phyloP scores from a whole-genome alignment of 2,888 invertebrate genomes.

The Luperina testacea region DNA sequence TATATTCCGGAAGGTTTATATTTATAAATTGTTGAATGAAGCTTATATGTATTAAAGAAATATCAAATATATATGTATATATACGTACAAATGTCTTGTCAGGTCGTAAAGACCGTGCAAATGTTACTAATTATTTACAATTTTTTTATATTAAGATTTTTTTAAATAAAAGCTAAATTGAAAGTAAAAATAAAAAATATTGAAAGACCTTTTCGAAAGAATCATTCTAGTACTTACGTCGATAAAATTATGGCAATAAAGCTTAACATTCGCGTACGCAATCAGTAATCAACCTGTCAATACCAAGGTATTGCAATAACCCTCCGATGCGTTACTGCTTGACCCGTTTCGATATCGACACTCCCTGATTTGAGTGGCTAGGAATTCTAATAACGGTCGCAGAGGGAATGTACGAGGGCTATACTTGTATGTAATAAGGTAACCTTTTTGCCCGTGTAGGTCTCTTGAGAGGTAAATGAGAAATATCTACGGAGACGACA shows the following conservation, averaged over 20 bases:
- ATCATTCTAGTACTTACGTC: neutral
- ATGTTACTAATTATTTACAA: neutral
- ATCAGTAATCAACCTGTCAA: slow-evolving; percentile 41
- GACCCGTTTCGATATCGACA: slow-evolving; percentile 53
- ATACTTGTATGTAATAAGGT: slow-evolving; percentile 25
- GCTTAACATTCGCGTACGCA: neutral
- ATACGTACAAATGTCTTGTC: neutral
- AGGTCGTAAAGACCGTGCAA: neutral
- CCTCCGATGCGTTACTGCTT: slow-evolving; percentile 51
- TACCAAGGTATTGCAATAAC: slow-evolving; percentile 45
- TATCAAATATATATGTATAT: neutral
- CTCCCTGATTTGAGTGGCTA: slow-evolving; percentile 50
- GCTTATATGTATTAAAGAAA: neutral
- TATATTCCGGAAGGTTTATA: neutral
- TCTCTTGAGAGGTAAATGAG: slow-evolving; percentile 1
- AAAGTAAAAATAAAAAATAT: neutral
- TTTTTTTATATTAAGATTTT: too few species aligned
- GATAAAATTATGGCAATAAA: neutral
- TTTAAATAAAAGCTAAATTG: neutral
- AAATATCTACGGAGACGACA: neutral
- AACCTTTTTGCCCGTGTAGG: neutral
- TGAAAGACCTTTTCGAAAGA: neutral
- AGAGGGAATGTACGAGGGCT: slow-evolving; percentile 14
- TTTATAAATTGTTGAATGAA: neutral
- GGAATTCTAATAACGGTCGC: slow-evolving; percentile 38